phyloP scores from a whole-genome alignment of 2,888 invertebrate species.

The Eilema caniola region DNA sequence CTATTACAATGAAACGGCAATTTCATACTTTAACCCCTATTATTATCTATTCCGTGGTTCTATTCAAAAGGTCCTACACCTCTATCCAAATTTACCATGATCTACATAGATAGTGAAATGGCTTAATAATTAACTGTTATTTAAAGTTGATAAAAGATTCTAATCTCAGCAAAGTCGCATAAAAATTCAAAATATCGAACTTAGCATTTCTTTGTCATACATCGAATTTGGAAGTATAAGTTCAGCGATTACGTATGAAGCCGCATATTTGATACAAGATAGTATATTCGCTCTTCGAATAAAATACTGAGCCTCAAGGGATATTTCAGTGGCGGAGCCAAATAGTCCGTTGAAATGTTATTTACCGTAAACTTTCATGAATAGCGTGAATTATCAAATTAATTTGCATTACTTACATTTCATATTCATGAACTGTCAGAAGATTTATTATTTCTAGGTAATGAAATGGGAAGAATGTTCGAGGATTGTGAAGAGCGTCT shows the following conservation, averaged over 20 bases:
- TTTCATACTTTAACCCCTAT: too few relatives aligned
- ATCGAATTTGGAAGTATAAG: slow-evolving; percentile 3
- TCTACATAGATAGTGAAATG: neutral
- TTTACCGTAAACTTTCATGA: slow-evolving; percentile 51
- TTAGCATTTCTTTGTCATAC: slow-evolving; percentile 3
- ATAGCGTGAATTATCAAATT: slow-evolving; percentile 58
- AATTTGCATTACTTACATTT: slow-evolving; percentile 53
- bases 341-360: slow-evolving; percentile 37
- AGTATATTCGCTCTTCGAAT: slow-evolving; percentile 25
- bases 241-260: slow-evolving; percentile 14
- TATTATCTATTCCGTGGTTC: too few relatives aligned
- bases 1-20: too few relatives aligned
- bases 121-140: too few relatives aligned
- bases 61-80: too few relatives aligned
- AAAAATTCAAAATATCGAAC: neutral
- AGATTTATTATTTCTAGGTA: slow-evolving; percentile 3
- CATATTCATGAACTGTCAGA: slow-evolving; percentile 23
- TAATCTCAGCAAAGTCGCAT: neutral
- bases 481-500: too few relatives aligned
- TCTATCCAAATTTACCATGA: neutral
- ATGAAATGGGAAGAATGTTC: neutral
- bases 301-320: slow-evolving; percentile 27
- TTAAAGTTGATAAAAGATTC: neutral
- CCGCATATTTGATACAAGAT: slow-evolving; percentile 30
- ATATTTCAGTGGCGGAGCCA: slow-evolving; percentile 29